Conservation (phyloP, 2,113 vertebrate genomes). For the Crocuta crocuta region DNA sequence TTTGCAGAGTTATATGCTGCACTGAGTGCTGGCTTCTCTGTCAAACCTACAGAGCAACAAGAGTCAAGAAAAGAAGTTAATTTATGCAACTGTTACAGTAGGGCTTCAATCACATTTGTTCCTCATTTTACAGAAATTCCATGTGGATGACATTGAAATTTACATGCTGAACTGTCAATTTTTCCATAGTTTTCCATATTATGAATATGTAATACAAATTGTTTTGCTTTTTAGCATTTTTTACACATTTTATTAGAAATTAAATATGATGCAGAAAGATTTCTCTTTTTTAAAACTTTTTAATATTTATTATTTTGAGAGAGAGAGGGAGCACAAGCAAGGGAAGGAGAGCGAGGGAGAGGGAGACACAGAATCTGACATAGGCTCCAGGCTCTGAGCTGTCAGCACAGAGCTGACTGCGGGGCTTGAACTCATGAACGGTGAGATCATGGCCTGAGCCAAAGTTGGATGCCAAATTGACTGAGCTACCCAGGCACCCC, state of each 20-base stretch:
- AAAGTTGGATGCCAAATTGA: too few relatives aligned
- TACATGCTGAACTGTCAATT: slow-evolving; percentile 63
- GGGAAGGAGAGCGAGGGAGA: too few relatives aligned
- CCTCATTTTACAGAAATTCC: slow-evolving; percentile 75
- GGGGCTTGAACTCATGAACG: too few relatives aligned
- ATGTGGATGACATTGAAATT: slow-evolving; percentile 75
- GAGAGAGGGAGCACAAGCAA: too few relatives aligned
- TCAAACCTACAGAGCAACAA: slow-evolving; percentile 54
- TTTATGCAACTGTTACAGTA: slow-evolving; percentile 70
- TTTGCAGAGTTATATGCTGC: slow-evolving; percentile 57
- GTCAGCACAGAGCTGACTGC: too few relatives aligned
- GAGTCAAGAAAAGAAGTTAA: slow-evolving; percentile 67
- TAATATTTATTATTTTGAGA: too few relatives aligned
- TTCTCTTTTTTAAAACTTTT: not conserved
- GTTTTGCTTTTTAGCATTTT: slow-evolving; percentile 21
- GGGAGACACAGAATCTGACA: too few relatives aligned
- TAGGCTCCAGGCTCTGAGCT: too few relatives aligned
- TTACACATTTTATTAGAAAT: not conserved
- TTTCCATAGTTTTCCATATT: slow-evolving; percentile 28
- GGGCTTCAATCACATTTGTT: slow-evolving; percentile 79
- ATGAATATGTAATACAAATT: slow-evolving; percentile 74
- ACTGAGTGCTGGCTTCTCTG: slow-evolving; percentile 51
- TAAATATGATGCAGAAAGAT: not conserved
- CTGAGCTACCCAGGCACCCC: too few relatives aligned
- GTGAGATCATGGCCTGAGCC: too few relatives aligned